A percentile compares a stretch with the other conserved stretches of the same genome.
Evolutionary conservation across 2,888 invertebrate species (phyloP).

Genomic region (Monochamus alternatus): DNA sequence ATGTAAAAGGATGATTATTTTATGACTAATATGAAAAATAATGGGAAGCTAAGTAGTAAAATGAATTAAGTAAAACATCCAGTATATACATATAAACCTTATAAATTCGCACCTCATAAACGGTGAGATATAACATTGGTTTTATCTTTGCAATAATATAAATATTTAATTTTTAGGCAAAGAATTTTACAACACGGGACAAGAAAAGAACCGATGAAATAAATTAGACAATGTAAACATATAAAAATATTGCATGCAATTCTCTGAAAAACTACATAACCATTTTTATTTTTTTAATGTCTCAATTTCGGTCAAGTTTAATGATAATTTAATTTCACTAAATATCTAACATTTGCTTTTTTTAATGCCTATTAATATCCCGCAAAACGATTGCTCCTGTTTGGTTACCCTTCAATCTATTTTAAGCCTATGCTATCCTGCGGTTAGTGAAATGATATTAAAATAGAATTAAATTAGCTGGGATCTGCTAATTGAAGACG

Average conservation of each 20-base stretch:
- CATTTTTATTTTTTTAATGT: background rate
- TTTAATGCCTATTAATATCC: background rate
- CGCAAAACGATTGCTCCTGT: background rate
- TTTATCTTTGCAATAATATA: slow-evolving; percentile 1
- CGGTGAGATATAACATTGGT: background rate
- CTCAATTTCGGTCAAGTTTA: background rate
- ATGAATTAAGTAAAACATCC: too few species aligned
- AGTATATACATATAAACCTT: too few species aligned
- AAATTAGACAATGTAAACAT: background rate
- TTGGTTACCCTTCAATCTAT: slow-evolving; percentile 10
- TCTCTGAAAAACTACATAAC: background rate
- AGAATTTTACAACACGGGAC: background rate
- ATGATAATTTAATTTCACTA: background rate
- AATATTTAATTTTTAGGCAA: background rate
- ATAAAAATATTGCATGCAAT: background rate
- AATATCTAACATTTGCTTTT: background rate
- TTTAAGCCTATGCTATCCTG: slow-evolving; percentile 16
- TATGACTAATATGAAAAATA: too few species aligned
- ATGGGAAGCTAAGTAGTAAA: too few species aligned
- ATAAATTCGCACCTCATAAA: background rate
- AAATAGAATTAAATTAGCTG: slow-evolving; percentile 7
- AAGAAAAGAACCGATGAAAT: background rate
- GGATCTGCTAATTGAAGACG: too few species aligned
- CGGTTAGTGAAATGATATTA: slow-evolving; percentile 11
- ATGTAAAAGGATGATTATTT: too few species aligned